Evolutionary conservation across 2,113 vertebrate genomes (phyloP), one percentile per base, ranked within the genome.

Genomic region (Tympanuchus pallidicinctus): DNA sequence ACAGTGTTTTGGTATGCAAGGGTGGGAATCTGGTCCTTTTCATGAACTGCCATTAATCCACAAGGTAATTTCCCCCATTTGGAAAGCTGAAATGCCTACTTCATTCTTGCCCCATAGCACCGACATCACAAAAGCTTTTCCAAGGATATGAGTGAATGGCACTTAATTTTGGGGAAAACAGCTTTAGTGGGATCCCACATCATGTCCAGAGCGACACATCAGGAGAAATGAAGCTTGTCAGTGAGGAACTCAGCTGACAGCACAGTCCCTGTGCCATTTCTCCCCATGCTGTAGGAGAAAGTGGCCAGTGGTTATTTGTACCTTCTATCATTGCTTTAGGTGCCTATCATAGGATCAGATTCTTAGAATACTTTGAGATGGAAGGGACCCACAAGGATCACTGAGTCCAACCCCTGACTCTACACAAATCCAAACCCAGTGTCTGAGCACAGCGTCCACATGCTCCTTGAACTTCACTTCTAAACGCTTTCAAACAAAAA

Each of bases 71-170:
- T 56, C 6, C 66, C 27, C 22, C 40, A 54, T 82, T 56, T 43
- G 47, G 87, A 67, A 71, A 63, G 60, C 40, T 63, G 54, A 63
- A 78, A 67, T 8, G 36, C n/a, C 60, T 82, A 32, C 65, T 82
- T 77, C 28, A 18, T 21, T 56, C 42, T 56, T 1, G 0, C 5
- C 13, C 59, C 0, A 0, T 20, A 32, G 40, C 36, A 73, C 11
- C 43, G 32, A 12, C 13, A 36, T 82, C 60, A 72, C 8, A 76
- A 77, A 63, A 67, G 11, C 3, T 1, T 43, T 82, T 82, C 40
- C 66, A n/a, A 16, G 48, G 47, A 17, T 38, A 72, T 16, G 13
- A 69, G 24, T 8, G 82, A 61, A 32, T 40, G 56, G 27, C 32
- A 16, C 20, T 79, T 52, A 40, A 36, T 59, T 78, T 52, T 42